Conservation (phyloP, 1,140 invertebrate species). For the Lepidurus arcticus region DNA sequence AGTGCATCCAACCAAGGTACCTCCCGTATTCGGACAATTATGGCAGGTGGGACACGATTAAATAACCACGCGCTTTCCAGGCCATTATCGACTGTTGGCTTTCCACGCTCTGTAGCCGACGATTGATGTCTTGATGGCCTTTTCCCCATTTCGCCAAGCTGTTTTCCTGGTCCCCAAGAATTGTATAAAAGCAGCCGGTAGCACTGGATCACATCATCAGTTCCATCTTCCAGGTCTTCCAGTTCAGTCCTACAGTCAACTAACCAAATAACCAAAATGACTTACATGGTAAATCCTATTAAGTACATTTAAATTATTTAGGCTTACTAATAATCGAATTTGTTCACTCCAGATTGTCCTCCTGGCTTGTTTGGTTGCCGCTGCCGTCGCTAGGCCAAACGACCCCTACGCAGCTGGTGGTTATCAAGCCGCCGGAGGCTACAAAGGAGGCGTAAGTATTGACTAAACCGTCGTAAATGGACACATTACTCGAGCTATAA, state of each 20-base stretch:
- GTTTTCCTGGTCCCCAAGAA: neutral
- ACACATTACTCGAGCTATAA: neutral
- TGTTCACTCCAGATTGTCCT: neutral
- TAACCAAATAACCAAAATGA: neutral
- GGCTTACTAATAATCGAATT: neutral
- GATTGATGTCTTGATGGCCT: neutral
- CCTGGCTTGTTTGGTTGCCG: conserved; percentile 24
- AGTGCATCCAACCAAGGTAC: neutral
- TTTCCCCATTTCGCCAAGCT: neutral
- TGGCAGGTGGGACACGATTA: conserved; percentile 1
- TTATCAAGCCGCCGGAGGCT: neutral
- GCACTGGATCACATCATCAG: conserved; percentile 28
- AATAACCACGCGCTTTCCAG: conserved; percentile 5
- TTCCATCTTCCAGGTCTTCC: conserved; percentile 20
- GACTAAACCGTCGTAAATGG: neutral
- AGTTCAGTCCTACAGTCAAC: neutral
- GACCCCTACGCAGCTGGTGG: conserved; percentile 4
- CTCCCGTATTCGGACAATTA: neutral
- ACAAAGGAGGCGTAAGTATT: conserved; percentile 28
- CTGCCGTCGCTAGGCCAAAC: conserved; percentile 4
- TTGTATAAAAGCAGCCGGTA: conserved; percentile 24
- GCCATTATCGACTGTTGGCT: conserved; percentile 21
- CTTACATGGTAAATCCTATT: neutral
- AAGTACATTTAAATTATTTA: neutral
- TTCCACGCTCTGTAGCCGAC: conserved; percentile 1